Evolutionary conservation across 1,140 invertebrate species (phyloP), one percentile per base, ranked within the genome.

Genomic region (Brachionus rubens): DNA sequence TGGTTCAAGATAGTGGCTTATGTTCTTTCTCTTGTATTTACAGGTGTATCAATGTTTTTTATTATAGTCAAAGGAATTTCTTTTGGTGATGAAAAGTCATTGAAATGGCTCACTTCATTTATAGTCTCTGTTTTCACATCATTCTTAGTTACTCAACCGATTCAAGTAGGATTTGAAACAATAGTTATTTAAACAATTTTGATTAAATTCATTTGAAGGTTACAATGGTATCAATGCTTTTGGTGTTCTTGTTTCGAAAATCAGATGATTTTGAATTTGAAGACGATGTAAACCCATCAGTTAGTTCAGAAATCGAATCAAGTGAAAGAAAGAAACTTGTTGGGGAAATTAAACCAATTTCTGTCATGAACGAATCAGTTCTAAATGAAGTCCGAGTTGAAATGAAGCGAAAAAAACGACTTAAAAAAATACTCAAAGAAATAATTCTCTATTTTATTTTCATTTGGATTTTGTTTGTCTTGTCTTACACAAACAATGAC

Each of bases 71-170:
- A 87, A 78, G 87, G 86, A 30, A 85, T 88, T 56, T 81, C 80
- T 76, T 88, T 88, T 80, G 85, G 86, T 33, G 86, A 88, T 75
- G 82, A 85, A 16, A 88, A 87, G 75, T 85, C 85, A 36, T 83
- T 83, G 59, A 86, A 88, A 79, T 88, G 87, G 87, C 83, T 88
- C 3, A 86, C 86, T 1, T 86, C 87, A 1, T 82, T 88, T 77
- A 67, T 88, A 47, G 81, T 87, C 1, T 87, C 87, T 0, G 87
- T 88, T 81, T 84, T 88, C 76, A 83, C 83, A 56, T 87, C 87
- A 0, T 81, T 88, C 10, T 83, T 88, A 65, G 77, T 88, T 21
- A 88, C 87, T 26, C 87, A 88, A 79, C 87, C 87, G 9, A 83
- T 88, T 30, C 88, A 88, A 83, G 86, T 75, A 28, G 82, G 87